Base-by-base conservation (phyloP, 2,113 vertebrate genomes). In the Hydrochoerus hydrochaeris region DNA sequence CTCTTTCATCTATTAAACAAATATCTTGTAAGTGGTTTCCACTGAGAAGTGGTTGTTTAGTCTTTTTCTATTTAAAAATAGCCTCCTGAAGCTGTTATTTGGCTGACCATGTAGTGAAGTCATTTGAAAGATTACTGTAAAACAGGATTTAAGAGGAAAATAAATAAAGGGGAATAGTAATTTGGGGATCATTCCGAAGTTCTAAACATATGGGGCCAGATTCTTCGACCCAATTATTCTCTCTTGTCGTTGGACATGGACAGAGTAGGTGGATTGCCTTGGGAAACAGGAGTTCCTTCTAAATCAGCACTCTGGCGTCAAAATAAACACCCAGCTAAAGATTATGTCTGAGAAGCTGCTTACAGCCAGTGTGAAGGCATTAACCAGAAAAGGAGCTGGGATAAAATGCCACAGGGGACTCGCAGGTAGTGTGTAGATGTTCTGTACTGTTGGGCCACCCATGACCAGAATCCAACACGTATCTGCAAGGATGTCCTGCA, bases 71-170 rank as follows among this genome's bases (percentile, higher is more conserved):
- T 91, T 96, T 85, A 93, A 96, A 97, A 10, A 84, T 41, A 77
- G 62, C 85, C 41, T 90, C 88, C 88, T 80, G 41, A 78, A 80
- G 81, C 85, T 26, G 52, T 89, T 93, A 95, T 91, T 75, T 85
- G 62, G 46, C 62, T 94, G 95, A 91, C 89, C 86, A 63, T 81
- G 67, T 92, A 95, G 95, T 28, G 73, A 92, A 96, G 81, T 96
- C 91, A 97, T 95, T 95, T 97, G 93, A 97, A 96, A 97, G 95
- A 96, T 97, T 75, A 95, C 84, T 95, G 84, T 96, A 98, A 97
- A 97, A 95, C 87, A 94, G 95, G 96, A 97, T 97, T 96, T 96
- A 96, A 95, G 89, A 90, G 78, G 90, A 81, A 97, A 96, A 93
- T 83, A 88, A 95, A 85, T 89, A 92, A 94, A 78, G 78, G 80